A percentile compares a stretch with the other conserved stretches of the same genome.
Conservation (phyloP, 2,113 vertebrate genomes). For the Elanoides forficatus region DNA sequence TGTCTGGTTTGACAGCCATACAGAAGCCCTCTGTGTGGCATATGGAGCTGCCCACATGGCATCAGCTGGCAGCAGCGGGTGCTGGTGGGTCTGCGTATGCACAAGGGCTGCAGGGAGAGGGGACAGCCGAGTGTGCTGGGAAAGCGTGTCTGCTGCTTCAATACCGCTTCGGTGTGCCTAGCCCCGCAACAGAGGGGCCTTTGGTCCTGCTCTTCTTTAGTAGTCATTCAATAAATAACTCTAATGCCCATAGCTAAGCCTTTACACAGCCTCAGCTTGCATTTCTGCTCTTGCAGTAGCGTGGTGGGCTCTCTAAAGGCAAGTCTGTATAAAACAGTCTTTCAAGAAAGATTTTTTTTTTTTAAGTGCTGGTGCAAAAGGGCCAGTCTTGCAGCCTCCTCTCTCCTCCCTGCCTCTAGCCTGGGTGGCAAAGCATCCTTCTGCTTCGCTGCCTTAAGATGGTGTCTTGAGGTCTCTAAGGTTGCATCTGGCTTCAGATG, state of each 20-base stretch:
- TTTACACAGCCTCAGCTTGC: neutral
- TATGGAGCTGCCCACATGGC: neutral
- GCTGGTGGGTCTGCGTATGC: neutral
- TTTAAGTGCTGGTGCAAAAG: conserved; percentile 44
- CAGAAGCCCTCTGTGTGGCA: neutral
- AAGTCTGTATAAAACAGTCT: neutral
- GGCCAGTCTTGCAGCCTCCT: neutral
- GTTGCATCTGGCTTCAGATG: neutral
- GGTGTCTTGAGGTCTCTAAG: neutral
- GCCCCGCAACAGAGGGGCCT: neutral
- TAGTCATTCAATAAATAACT: conserved; percentile 57
- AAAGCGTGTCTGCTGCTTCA: neutral
- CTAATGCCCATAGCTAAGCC: neutral
- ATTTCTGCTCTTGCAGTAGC: neutral
- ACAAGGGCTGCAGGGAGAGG: neutral
- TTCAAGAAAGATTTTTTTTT: neutral
- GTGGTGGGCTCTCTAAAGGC: neutral
- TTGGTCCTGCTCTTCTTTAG: conserved; percentile 43
- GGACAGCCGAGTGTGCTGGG: rapidly evolving
- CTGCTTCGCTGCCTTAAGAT: neutral
- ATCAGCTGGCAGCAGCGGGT: neutral
- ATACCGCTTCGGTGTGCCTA: neutral
- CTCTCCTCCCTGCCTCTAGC: neutral
- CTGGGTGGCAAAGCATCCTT: neutral
- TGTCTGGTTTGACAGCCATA: neutral